These are phyloP conservation scores for Antheraea mylitta DNA, from an alignment of 1,140 invertebrate species.

Conservation along the genomic window DNA sequence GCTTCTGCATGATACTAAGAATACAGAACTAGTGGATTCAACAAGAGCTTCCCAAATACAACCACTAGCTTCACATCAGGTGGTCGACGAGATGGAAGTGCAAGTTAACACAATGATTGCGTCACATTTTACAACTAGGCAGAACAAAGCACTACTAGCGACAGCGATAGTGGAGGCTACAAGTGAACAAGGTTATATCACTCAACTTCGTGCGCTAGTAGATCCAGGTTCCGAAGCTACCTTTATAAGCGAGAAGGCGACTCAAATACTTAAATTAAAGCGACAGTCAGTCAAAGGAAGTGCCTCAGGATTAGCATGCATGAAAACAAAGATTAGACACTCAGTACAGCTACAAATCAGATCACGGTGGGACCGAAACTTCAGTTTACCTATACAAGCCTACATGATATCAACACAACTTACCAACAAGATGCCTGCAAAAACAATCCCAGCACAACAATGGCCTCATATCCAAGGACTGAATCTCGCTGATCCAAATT, in stretches of 20 bases:
- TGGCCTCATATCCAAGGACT: conserved; percentile 3
- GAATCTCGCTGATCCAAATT: conserved; percentile 6
- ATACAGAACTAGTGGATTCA: not conserved
- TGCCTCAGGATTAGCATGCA: too few relatives aligned
- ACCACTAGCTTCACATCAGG: conserved; percentile 10
- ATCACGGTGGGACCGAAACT: conserved; percentile 20
- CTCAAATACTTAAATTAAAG: too few relatives aligned
- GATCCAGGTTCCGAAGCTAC: too few relatives aligned
- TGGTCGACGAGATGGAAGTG: too few relatives aligned
- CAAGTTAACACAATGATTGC: too few relatives aligned
- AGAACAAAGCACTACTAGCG: conserved; percentile 21
- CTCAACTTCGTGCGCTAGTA: conserved; percentile 21
- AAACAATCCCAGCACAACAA: not conserved
- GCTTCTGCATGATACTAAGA: conserved; percentile 18
- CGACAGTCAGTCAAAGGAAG: too few relatives aligned
- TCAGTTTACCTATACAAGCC: too few relatives aligned
- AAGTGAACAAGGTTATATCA: conserved; percentile 16
- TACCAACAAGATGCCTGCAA: too few relatives aligned
- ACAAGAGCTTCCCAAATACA: not conserved
- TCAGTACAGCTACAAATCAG: conserved; percentile 5
- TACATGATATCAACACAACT: too few relatives aligned
- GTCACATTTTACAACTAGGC: too few relatives aligned
- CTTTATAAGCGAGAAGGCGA: too few relatives aligned
- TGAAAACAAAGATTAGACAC: too few relatives aligned
- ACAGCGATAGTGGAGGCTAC: conserved; percentile 22